These are phyloP conservation scores for Ovibos moschatus DNA, from an alignment of 2,113 vertebrate genomes.

Conservation along the genomic window DNA sequence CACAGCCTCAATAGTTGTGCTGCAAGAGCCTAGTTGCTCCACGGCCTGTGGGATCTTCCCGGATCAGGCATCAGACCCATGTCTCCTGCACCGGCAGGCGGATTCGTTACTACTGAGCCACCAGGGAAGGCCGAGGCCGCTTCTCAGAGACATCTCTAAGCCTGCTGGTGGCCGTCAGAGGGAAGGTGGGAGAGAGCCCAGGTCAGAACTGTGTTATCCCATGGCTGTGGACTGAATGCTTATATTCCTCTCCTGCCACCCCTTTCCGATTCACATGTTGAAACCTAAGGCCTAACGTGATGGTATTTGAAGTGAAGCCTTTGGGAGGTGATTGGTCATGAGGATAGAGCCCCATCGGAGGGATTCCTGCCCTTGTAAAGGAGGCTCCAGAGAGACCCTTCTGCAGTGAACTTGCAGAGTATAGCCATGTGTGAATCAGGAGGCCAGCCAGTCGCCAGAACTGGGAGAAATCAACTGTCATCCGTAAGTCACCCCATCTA, in stretches of 20 bases:
- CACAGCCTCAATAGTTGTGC: not conserved
- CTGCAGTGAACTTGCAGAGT: not conserved
- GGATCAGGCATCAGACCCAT: not conserved
- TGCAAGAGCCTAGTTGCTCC: not conserved
- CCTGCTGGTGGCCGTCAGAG: not conserved
- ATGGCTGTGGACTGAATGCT: not conserved
- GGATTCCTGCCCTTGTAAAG: not conserved
- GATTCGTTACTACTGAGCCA: not conserved
- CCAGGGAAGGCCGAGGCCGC: not conserved
- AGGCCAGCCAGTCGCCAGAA: not conserved
- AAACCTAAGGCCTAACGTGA: not conserved
- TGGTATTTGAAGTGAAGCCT: not conserved
- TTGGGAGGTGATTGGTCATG: not conserved
- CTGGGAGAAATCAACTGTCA: not conserved
- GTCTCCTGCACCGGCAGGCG: not conserved
- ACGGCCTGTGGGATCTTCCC: not conserved
- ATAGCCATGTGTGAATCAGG: not conserved
- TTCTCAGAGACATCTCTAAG: not conserved
- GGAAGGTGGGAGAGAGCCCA: not conserved
- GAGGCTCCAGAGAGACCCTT: not conserved
- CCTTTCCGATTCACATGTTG: not conserved
- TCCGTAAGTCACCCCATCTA: not conserved
- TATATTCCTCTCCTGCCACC: not conserved
- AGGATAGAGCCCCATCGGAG: not conserved
- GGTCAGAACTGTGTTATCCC: not conserved